Percentiles rank a stretch among this genome's conserved stretches.
phyloP scores from a whole-genome alignment of 2,797 vertebrate genomes.

The Sylvia borin region DNA sequence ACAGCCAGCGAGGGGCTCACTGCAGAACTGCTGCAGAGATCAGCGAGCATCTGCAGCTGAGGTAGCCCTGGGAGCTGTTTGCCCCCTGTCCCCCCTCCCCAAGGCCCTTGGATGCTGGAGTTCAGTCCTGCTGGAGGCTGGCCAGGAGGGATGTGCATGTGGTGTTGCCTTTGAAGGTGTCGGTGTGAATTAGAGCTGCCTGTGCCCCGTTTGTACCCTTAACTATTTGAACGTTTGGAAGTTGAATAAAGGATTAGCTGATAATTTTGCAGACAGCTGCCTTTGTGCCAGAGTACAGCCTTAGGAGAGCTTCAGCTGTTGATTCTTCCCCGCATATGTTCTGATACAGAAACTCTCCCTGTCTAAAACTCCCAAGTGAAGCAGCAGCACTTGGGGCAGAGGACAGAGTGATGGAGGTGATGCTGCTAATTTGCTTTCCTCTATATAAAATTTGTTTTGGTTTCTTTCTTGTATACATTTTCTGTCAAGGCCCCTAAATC shows the following conservation, averaged over 20 bases:
- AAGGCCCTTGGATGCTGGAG: background rate
- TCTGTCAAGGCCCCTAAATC: background rate
- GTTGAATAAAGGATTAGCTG: slow-evolving; percentile 45
- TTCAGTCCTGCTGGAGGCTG: background rate
- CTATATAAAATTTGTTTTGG: background rate
- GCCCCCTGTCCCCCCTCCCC: background rate
- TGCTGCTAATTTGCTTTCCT: background rate
- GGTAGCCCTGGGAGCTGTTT: background rate
- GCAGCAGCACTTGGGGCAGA: background rate
- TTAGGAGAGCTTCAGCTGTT: background rate
- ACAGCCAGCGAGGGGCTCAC: background rate
- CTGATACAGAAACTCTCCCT: background rate
- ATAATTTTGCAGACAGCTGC: slow-evolving; percentile 35
- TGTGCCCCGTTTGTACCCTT: background rate
- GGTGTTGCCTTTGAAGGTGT: background rate
- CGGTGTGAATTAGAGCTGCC: background rate
- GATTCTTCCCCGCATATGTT: background rate
- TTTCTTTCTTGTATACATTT: background rate
- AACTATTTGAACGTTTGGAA: slow-evolving; percentile 38
- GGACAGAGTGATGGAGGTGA: background rate
- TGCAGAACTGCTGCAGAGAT: background rate
- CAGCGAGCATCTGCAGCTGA: background rate
- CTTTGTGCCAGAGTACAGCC: background rate
- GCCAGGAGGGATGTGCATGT: background rate
- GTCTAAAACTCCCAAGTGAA: background rate